phyloP scores from a whole-genome alignment of 30 jellyfish, hydroid and myxozoan genomes.

The Clytia hemisphaerica region DNA sequence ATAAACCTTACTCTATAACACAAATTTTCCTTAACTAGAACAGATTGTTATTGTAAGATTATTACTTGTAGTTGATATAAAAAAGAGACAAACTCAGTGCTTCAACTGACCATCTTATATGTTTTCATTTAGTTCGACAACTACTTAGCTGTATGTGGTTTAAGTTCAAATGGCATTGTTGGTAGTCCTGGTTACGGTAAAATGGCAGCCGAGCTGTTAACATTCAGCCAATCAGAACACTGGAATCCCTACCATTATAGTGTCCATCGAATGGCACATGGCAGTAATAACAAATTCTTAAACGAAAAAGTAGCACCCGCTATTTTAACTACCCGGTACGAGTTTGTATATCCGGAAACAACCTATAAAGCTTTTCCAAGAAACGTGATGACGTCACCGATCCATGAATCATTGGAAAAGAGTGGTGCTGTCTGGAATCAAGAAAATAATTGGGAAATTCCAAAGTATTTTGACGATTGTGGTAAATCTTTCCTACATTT shows the following conservation, averaged over 20 bases:
- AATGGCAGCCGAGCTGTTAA: constrained; percentile 52
- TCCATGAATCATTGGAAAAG: constrained; percentile 39
- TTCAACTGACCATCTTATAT: no score
- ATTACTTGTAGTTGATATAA: no score
- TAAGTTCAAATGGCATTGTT: constrained; percentile 65
- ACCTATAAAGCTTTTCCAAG: constrained; percentile 31
- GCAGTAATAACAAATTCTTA: constrained; percentile 55
- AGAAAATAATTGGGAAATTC: constrained; percentile 73
- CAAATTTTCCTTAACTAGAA: no score
- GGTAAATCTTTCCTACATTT: no score
- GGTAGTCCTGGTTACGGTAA: constrained; percentile 66
- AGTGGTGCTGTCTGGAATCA: constrained; percentile 71
- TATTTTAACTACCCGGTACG: constrained; percentile 35
- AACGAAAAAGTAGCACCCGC: constrained; percentile 37
- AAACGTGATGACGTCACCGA: constrained; percentile 59
- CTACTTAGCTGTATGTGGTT: constrained; percentile 74
- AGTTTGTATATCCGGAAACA: constrained; percentile 41
- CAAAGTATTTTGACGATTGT: constrained; percentile 36
- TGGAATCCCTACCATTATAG: constrained; percentile 22
- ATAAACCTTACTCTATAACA: no score
- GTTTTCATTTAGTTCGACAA: constrained; percentile 43
- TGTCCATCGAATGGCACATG: constrained; percentile 44
- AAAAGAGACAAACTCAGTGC: no score
- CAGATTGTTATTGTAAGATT: no score
- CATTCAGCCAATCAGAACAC: constrained; percentile 39